These are phyloP conservation scores for Chloropsis hardwickii DNA, from an alignment of 2,113 vertebrate species.

Conservation along the genomic window DNA sequence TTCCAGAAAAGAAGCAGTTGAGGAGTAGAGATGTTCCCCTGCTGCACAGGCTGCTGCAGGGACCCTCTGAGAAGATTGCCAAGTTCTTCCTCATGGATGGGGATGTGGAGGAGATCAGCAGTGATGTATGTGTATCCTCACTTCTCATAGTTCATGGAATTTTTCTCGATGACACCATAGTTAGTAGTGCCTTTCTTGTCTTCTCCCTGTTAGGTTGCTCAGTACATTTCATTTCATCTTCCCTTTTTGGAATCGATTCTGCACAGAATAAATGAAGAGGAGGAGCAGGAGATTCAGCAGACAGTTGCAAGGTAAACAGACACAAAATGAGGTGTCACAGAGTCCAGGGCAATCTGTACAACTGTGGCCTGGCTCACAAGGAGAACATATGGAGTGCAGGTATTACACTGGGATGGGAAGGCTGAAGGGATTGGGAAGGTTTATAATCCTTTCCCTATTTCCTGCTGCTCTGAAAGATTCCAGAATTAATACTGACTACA, in stretches of 20 bases:
- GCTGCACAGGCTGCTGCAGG: conserved; percentile 87
- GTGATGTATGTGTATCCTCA: conserved; percentile 74
- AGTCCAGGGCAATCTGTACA: neutral
- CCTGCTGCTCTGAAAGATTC: neutral
- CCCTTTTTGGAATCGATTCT: conserved; percentile 85
- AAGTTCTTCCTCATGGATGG: conserved; percentile 92
- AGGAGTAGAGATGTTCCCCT: conserved; percentile 80
- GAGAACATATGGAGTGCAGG: accelerated
- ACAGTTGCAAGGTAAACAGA: conserved; percentile 77
- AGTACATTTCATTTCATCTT: conserved; percentile 87
- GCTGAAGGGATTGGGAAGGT: neutral
- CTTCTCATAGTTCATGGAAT: accelerated
- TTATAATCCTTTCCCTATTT: neutral
- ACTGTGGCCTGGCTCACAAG: neutral
- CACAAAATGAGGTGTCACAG: too few species aligned
- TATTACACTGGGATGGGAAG: neutral
- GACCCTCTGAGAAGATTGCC: conserved; percentile 85
- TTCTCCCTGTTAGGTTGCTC: conserved; percentile 80
- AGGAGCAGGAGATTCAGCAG: conserved; percentile 79
- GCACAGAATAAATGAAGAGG: conserved; percentile 81
- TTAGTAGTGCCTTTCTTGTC: neutral
- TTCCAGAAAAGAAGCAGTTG: conserved; percentile 84
- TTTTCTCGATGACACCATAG: accelerated
- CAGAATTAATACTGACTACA: neutral
- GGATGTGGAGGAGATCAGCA: conserved; percentile 87